These are phyloP conservation scores for Dasysyrphus albostriatus DNA, from an alignment of 2,888 invertebrate species.

Conservation along the genomic window DNA sequence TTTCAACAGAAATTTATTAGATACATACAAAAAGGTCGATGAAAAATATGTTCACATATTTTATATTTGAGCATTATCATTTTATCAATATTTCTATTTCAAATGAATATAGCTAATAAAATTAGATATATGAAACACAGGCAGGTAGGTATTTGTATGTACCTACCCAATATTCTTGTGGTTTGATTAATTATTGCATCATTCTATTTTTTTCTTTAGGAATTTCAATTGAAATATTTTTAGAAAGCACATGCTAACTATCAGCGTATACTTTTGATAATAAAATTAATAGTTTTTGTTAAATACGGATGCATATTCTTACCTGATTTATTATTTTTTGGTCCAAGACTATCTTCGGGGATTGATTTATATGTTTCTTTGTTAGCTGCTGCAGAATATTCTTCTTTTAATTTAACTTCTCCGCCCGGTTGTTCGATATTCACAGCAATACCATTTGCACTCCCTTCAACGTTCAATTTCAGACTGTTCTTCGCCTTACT, in stretches of 20 bases:
- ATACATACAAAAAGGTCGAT: not conserved
- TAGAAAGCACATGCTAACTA: not conserved
- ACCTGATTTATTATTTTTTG: constrained; percentile 61
- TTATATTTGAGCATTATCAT: constrained; percentile 3
- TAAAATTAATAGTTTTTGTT: not conserved
- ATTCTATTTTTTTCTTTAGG: not conserved
- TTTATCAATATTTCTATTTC: not conserved
- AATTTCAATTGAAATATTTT: constrained; percentile 3
- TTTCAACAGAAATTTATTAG: not conserved
- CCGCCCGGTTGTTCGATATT: constrained; percentile 46
- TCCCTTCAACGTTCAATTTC: constrained; percentile 77
- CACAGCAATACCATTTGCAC: not conserved
- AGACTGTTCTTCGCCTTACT: constrained; percentile 75
- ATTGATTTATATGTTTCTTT: constrained; percentile 85
- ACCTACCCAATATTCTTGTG: not conserved
- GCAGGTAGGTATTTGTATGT: too few relatives aligned
- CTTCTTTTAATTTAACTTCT: constrained; percentile 39
- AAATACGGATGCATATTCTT: constrained; percentile 49
- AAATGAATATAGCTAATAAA: not conserved
- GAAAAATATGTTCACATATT: not conserved
- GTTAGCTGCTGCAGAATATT: constrained; percentile 27
- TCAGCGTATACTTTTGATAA: not conserved
- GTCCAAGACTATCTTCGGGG: constrained; percentile 85
- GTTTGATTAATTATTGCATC: constrained; percentile 19
- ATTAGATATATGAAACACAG: not conserved